Percentiles rank a stretch among this genome's conserved stretches.
Conservation (phyloP, 2,888 invertebrate species). For the Synanthedon andrenaeformis region DNA sequence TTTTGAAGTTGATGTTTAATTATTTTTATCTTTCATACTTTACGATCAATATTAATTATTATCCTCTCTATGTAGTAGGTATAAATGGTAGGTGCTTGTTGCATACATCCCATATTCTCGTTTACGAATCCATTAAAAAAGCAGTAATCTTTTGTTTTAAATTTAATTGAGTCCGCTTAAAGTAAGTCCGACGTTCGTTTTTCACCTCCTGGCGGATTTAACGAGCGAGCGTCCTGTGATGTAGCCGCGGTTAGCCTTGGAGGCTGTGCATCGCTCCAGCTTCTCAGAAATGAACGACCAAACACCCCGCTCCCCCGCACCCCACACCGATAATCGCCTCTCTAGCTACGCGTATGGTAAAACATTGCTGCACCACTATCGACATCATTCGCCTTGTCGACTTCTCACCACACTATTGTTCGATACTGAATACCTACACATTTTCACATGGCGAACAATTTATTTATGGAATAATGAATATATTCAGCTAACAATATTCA, state of each 20-base stretch:
- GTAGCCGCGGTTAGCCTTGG: slow-evolving; percentile 54
- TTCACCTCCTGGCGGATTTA: slow-evolving; percentile 49
- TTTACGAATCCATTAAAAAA: slow-evolving; percentile 6
- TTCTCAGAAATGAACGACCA: slow-evolving; percentile 56
- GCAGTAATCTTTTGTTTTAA: slow-evolving; percentile 22
- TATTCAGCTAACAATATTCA: too few species aligned
- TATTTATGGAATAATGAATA: neutral
- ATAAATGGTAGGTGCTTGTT: too few species aligned
- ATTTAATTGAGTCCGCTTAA: slow-evolving; percentile 40
- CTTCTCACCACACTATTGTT: neutral
- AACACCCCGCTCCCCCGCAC: slow-evolving; percentile 16
- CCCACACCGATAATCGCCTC: slow-evolving; percentile 35
- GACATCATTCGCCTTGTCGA: slow-evolving; percentile 7
- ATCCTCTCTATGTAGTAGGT: neutral
- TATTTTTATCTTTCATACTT: too few species aligned
- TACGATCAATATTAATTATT: neutral
- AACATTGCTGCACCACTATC: slow-evolving; percentile 11
- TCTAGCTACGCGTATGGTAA: slow-evolving; percentile 27
- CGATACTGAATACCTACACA: slow-evolving; percentile 1
- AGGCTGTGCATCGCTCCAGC: slow-evolving; percentile 39
- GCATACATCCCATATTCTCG: slow-evolving; percentile 9
- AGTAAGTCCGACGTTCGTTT: slow-evolving; percentile 37
- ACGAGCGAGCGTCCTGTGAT: slow-evolving; percentile 55
- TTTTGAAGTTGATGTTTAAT: too few species aligned
- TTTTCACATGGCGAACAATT: neutral